Evolutionary conservation across 92 coral and sea anemone species (phyloP), one percentile per base, ranked within the genome.

Genomic region (Phenganax marumi): DNA sequence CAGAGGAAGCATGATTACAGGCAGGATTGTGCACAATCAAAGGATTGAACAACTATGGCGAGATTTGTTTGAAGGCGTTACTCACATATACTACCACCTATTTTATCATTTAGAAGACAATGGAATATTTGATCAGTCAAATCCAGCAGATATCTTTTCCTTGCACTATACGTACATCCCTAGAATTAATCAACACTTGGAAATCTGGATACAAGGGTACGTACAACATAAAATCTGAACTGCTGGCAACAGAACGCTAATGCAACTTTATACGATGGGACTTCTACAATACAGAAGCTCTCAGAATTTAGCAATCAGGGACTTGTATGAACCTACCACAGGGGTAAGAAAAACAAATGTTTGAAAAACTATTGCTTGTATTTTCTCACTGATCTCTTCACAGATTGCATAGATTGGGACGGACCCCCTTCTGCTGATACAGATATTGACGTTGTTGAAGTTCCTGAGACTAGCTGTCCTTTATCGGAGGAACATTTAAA

Each of bases 211-310:
- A 69, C 78, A 82, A 65, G 90, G 90, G 58, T 86, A n/a, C 56
- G 57, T 81, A 53, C 83, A 69, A 48, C 89, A 86, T 63, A 73
- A 86, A 76, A 86, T 86, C 53, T 43, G 79, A 75, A 81, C 86
- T 33, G 43, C 43, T 33, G 43, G 43, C 2, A 33, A 33, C 43
- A 33, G 43, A 33, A 33, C 43, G 5, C 90, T 87, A 13, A 83
- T 87, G 87, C 90, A 83, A 52, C 81, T 87, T 12, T 82, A 87
- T 50, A 87, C 77, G 8, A 56, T 87, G 47, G 90, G 87, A 19
- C 84, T 83, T 48, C 81, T 87, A 55, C 77, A 63, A 53, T 61
- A 76, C 75, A 83, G 76, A 73, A 71, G 85, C 52, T 83, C 90
- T 46, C 76, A 79, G 56, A 81, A 78, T 52, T 77, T 79, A 75